These are phyloP conservation scores for Eclectus roratus DNA, from an alignment of 2,113 vertebrate genomes.

Conservation along the genomic window DNA sequence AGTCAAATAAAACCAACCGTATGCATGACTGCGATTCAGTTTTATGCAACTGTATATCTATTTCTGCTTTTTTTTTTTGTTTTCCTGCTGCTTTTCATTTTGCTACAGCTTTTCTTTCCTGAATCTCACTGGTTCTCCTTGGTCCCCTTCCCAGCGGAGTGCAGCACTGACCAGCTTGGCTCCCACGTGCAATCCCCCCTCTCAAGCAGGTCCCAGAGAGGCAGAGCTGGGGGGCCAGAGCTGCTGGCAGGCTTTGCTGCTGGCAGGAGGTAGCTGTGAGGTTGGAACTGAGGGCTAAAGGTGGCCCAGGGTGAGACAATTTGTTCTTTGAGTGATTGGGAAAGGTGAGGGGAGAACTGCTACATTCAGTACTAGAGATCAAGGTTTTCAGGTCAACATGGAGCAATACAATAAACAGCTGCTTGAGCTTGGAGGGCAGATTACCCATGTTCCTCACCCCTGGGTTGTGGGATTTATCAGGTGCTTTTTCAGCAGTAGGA, in stretches of 20 bases:
- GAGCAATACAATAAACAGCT: background rate
- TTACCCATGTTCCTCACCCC: background rate
- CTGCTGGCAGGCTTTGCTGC: background rate
- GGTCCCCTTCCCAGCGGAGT: background rate
- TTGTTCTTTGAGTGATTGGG: background rate
- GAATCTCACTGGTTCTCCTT: background rate
- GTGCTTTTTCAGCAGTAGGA: background rate
- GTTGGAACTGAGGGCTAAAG: background rate
- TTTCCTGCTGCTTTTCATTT: background rate
- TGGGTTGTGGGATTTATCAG: background rate
- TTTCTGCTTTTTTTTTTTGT: rapidly evolving
- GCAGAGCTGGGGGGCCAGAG: background rate
- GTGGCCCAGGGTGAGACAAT: background rate
- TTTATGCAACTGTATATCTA: background rate
- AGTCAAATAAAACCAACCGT: background rate
- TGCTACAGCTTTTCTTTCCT: background rate
- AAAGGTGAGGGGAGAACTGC: background rate
- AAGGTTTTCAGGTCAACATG: background rate
- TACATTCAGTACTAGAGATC: background rate
- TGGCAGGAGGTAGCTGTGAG: background rate
- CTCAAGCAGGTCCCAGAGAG: too few relatives aligned
- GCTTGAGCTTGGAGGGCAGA: background rate
- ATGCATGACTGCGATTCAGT: background rate
- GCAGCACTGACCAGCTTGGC: background rate
- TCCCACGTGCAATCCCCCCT: background rate